Base-by-base conservation (phyloP, 2,113 vertebrate species). In the Ancistrus triradiatus region DNA sequence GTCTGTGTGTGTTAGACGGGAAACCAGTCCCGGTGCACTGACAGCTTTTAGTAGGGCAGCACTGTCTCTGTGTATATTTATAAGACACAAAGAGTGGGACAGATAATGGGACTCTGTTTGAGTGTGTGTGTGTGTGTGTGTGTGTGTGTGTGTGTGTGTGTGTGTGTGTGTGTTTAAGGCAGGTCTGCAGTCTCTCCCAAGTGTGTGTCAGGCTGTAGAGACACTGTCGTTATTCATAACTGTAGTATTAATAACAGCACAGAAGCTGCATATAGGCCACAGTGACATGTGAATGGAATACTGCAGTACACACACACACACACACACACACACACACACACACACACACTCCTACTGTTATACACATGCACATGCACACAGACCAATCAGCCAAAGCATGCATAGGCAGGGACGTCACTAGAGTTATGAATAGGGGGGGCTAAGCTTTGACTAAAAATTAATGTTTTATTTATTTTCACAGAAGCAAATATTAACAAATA, bases 191-290 rank as follows among this genome's bases (percentile, higher is more conserved):
- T 88, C 91, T 87, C 89, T 86, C 88, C 85, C 80, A 81, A 83
- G 82, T 83, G 77, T 62, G 74, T 85, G 89, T 90, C 89, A 91
- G 89, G 90, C 87, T 80, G 78, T 80, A 74, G 77, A 70, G 73
- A 33, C 67, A 69, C 78, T 76, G 85, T 91, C 77, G 22, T 93
- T 92, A 90, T 86, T 95, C 89, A 91, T 86, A 83, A 69, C 83
- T 88, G 91, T 81, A 91, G 84, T 72, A 92, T 95, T 95, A 94
- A 92, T 91, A 94, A 90, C 66, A 40, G 1, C 70, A 77, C 84
- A 81, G 81, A 3, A 3, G 80, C 77, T 86, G 90, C 88, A 91
- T 92, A 84, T 90, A 88, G 85, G 84, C 81, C 74, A 77, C 61
- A 68, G 69, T 71, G 75, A 50, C 4, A 21, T 15, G 77, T 37